Evolutionary conservation across 1,140 invertebrate species (phyloP).

Genomic region (Caenorhabditis remanei): DNA sequence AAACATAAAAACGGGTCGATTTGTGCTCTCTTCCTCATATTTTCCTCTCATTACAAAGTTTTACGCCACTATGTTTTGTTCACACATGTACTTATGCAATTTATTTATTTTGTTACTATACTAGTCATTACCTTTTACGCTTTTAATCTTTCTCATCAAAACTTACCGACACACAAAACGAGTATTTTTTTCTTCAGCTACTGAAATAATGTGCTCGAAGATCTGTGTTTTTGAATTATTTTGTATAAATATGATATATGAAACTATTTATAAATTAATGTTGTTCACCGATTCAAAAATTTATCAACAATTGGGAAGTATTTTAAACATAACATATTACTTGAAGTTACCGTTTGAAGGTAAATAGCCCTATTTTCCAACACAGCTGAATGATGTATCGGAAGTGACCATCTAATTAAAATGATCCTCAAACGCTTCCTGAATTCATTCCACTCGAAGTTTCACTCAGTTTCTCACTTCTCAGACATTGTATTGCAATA

Average conservation of each 20-base stretch:
- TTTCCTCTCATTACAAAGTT: slow-evolving; percentile 52
- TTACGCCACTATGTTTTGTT: slow-evolving; percentile 33
- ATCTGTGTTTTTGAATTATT: slow-evolving; percentile 12
- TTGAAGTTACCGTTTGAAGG: too few relatives aligned
- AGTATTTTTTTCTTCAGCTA: slow-evolving; percentile 16
- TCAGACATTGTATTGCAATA: too few relatives aligned
- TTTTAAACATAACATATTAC: too few relatives aligned
- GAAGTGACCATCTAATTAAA: too few relatives aligned
- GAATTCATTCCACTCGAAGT: too few relatives aligned
- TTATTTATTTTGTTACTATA: slow-evolving; percentile 39
- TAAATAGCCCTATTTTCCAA: too few relatives aligned
- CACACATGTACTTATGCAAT: not conserved
- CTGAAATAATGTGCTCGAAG: slow-evolving; percentile 37
- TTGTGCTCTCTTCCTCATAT: slow-evolving; percentile 47
- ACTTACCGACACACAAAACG: slow-evolving; percentile 17
- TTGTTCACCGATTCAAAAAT: too few relatives aligned
- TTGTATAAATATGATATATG: slow-evolving; percentile 37
- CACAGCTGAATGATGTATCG: too few relatives aligned
- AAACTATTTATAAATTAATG: not conserved
- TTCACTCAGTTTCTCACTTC: too few relatives aligned
- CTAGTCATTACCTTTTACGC: slow-evolving; percentile 5
- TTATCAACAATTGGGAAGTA: too few relatives aligned
- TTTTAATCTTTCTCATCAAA: not conserved
- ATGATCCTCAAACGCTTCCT: too few relatives aligned
- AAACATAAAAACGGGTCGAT: slow-evolving; percentile 44